Evolutionary conservation across 2,888 invertebrate species (phyloP).

Genomic region (Heteromyza rotundicornis): DNA sequence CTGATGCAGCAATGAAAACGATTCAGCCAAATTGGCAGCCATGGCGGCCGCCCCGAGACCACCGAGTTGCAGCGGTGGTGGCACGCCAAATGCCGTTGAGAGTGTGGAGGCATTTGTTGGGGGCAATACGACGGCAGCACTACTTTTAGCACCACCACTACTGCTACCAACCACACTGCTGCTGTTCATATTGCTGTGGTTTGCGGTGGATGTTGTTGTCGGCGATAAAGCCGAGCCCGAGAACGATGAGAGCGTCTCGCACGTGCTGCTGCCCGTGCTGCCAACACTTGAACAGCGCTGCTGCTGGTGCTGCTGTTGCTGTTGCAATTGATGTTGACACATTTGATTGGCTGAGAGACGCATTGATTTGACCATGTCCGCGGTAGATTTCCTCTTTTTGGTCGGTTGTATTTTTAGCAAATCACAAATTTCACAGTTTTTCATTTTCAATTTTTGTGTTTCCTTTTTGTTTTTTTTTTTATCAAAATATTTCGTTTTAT

Average conservation of each 20-base stretch:
- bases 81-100: conserved; percentile 15
- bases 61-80: conserved; percentile 21
- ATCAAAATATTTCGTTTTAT: conserved; percentile 21
- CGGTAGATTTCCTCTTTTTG: conserved; percentile 7
- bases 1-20: conserved; percentile 62
- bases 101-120: conserved; percentile 16
- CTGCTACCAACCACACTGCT: conserved; percentile 1
- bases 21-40: conserved; percentile 61
- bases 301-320: conserved; percentile 38
- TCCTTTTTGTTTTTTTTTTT: conserved; percentile 15
- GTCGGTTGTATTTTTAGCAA: conserved; percentile 19
- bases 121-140: conserved; percentile 15
- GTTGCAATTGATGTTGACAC: conserved; percentile 28
- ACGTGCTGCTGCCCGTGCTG: conserved; percentile 58
- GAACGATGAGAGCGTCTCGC: conserved; percentile 54
- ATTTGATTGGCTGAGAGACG: neutral
- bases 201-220: conserved; percentile 3
- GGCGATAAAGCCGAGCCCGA: conserved; percentile 49
- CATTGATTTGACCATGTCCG: conserved; percentile 14
- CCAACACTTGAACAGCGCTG: conserved; percentile 58
- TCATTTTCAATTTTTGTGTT: conserved; percentile 9
- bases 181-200: conserved; percentile 35
- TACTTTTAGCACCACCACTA: conserved; percentile 1
- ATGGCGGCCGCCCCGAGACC: conserved; percentile 44
- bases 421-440: conserved; percentile 27